Percentiles rank a stretch among this genome's conserved stretches.
Conservation (phyloP, 2,888 invertebrate genomes). For the Plutella xylostella region DNA sequence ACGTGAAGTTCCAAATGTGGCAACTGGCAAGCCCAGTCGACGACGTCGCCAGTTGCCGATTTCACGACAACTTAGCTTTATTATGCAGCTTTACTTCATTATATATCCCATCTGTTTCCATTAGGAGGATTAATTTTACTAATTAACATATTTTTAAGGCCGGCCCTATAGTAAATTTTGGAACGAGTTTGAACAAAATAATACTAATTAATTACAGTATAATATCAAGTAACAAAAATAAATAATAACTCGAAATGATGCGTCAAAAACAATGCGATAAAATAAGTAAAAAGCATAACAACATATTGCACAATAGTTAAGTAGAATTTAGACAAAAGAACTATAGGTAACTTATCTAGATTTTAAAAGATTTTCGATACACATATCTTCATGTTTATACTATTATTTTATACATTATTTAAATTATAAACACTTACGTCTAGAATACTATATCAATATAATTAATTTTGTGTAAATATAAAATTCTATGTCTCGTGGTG, state of each 20-base stretch:
- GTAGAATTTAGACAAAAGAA: slow-evolving; percentile 39
- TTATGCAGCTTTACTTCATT: not conserved
- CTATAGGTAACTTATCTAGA: slow-evolving; percentile 22
- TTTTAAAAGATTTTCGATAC: slow-evolving; percentile 26
- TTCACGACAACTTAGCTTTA: not conserved
- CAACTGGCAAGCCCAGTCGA: too few species aligned
- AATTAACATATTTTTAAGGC: slow-evolving; percentile 5
- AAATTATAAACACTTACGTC: slow-evolving; percentile 67
- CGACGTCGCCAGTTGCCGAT: too few species aligned
- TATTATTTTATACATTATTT: slow-evolving; percentile 39
- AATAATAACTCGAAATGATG: slow-evolving; percentile 28
- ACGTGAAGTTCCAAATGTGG: too few species aligned
- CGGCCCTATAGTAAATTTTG: slow-evolving; percentile 6
- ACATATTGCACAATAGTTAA: slow-evolving; percentile 61
- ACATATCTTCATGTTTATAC: slow-evolving; percentile 25
- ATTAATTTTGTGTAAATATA: slow-evolving; percentile 71
- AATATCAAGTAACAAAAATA: slow-evolving; percentile 29
- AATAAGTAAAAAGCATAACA: slow-evolving; percentile 60
- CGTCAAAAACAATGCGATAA: slow-evolving; percentile 38
- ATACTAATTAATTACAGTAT: slow-evolving; percentile 2
- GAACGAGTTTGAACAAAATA: slow-evolving; percentile 1
- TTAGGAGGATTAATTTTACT: not conserved
- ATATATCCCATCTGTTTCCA: not conserved
- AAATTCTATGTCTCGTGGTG: slow-evolving; percentile 65
- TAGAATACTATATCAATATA: slow-evolving; percentile 70